Base-by-base conservation (phyloP, 2,797 vertebrate species). In the Sebastes melanostomus region DNA sequence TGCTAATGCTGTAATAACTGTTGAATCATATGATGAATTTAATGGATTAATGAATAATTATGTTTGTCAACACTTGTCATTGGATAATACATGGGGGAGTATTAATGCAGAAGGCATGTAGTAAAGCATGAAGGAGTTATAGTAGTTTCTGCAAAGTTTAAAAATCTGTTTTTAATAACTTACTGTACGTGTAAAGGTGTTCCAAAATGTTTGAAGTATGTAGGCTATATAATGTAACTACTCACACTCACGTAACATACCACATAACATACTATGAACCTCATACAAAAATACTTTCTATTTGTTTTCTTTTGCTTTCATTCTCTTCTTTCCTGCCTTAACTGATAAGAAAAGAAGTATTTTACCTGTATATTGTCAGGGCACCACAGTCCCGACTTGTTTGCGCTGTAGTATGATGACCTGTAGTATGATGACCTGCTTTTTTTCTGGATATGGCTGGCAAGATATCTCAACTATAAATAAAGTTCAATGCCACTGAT, bases 161-260 rank as follows among this genome's bases (percentile, higher is more conserved):
- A 24, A 56, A 61, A 32, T n/a, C 4, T 1, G 18, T 61, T 29
- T 60, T 18, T 14, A 61, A 25, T 56, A 13, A 6, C 8, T 59
- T 59, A 38, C 36, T 38, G 13, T 38, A 52, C n/a, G 3, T 52
- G 20, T 52, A 30, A 30, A 20, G 11, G 11, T 29, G 55, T 58
- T 58, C 24, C 1, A 30, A 27, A 10, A 32, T 1, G 29, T 2
- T 1, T 46, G 0, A 46, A 46, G 42, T 46, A 46, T 46, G 0
- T 46, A 46, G 16, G 42, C 42, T 46, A 46, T 7, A 46, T 46
- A 46, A 24, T n/a, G 14, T 27, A 52, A n/a, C 66, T 52, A 52
- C 12, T 9, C 30, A 18, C 30, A 58, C 66, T 36, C 6, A 25
- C 6, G 34, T 55, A 55, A 55, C 5, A 22, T 55, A 5, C 52